Percentiles rank a stretch among this genome's conserved stretches.
These are phyloP conservation scores for Erpornis zantholeuca DNA, from an alignment of 2,113 vertebrate species.

Conservation along the genomic window DNA sequence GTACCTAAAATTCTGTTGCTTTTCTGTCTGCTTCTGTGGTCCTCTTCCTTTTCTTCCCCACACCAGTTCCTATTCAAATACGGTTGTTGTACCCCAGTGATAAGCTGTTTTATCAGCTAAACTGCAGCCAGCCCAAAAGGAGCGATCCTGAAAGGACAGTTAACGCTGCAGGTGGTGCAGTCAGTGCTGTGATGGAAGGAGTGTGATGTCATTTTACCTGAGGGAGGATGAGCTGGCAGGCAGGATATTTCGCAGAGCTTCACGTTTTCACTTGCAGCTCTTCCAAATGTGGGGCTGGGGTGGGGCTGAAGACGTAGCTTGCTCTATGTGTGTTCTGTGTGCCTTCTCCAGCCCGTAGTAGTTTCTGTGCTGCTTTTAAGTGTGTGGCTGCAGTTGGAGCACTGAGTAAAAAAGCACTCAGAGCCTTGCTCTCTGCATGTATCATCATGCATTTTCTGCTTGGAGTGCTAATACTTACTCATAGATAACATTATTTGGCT, in stretches of 20 bases:
- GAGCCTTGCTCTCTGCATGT: neutral
- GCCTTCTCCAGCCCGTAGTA: neutral
- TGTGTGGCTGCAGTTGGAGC: neutral
- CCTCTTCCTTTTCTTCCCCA: neutral
- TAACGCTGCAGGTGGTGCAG: neutral
- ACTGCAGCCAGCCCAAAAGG: neutral
- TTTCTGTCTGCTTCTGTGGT: neutral
- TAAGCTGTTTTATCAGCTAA: neutral
- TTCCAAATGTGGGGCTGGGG: neutral
- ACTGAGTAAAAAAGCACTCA: neutral
- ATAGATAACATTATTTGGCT: neutral
- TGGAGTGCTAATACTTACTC: neutral
- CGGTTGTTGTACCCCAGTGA: neutral
- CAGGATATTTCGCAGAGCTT: neutral
- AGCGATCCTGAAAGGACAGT: neutral
- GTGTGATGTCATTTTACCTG: neutral
- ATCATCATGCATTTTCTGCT: neutral
- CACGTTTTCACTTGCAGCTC: neutral
- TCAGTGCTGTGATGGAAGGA: neutral
- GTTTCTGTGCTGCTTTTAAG: neutral
- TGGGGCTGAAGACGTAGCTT: neutral
- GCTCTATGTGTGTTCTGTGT: neutral
- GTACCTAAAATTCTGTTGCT: neutral
- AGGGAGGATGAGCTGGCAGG: neutral
- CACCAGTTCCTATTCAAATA: neutral